Conservation (phyloP, 2,797 vertebrate genomes). For the Tachyglossus aculeatus region DNA sequence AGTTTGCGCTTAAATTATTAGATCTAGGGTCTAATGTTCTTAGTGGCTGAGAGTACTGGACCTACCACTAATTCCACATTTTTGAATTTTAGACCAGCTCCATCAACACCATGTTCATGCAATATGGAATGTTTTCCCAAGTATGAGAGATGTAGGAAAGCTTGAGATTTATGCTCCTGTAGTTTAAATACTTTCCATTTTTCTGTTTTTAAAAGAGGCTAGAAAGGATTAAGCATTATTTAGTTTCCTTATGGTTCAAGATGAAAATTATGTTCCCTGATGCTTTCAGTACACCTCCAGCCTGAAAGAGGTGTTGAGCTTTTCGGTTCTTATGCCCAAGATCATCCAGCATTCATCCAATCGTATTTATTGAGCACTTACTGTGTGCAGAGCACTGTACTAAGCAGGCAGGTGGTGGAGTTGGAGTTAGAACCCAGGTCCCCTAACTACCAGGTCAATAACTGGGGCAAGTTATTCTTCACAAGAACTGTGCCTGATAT, state of each 20-base stretch:
- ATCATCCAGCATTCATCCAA: no score
- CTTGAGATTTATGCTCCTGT: constrained; percentile 70
- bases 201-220: constrained; percentile 71
- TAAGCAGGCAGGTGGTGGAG: no score
- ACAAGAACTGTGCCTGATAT: not conserved
- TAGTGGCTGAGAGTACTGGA: no score
- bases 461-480: not conserved
- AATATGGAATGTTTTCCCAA: constrained; percentile 49
- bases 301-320: constrained; percentile 63
- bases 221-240: constrained; percentile 72
- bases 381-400: no score
- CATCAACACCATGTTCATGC: no score
- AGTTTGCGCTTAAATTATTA: no score
- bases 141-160: constrained; percentile 54
- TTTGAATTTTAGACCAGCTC: no score
- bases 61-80: no score
- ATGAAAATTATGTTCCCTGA: constrained; percentile 67
- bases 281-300: constrained; percentile 67
- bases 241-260: constrained; percentile 67
- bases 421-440: not conserved
- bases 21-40: no score
- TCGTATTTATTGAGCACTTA: no score
- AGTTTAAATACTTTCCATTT: constrained; percentile 69
- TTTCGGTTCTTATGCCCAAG: no score
- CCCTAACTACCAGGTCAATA: not conserved